Conservation (phyloP, 2,113 vertebrate genomes). For the Uropsilus gracilis region DNA sequence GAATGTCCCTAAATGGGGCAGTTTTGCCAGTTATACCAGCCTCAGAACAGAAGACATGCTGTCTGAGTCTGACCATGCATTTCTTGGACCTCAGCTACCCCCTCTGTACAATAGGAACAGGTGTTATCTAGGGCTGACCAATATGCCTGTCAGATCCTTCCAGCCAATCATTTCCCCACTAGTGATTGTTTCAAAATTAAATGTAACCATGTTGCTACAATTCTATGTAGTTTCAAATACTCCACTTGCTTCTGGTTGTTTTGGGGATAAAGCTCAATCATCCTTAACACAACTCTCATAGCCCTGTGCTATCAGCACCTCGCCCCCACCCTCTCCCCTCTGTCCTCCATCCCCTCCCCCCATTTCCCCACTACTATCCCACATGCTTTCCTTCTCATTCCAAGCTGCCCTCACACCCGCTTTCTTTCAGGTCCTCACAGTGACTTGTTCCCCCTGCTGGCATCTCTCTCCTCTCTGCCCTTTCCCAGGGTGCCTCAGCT, state of each 20-base stretch:
- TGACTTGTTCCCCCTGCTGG: neutral
- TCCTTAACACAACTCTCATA: neutral
- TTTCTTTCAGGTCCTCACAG: neutral
- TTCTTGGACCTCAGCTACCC: neutral
- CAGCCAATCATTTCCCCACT: neutral
- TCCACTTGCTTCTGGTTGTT: neutral
- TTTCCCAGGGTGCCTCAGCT: neutral
- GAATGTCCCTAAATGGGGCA: neutral
- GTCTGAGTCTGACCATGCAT: neutral
- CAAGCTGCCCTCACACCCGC: neutral
- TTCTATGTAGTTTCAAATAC: neutral
- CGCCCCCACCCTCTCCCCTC: too few relatives aligned
- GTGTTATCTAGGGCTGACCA: neutral
- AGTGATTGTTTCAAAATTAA: neutral
- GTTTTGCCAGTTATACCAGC: neutral
- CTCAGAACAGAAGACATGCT: neutral
- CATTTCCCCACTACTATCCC: too few relatives aligned
- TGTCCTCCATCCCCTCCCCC: too few relatives aligned
- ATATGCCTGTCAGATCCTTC: neutral
- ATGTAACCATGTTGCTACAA: neutral
- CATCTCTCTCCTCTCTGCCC: neutral
- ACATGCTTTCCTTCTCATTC: rapidly evolving
- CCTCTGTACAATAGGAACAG: neutral
- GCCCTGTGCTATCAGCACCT: neutral
- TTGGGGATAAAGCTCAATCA: neutral